These are phyloP conservation scores for Empidonax traillii DNA, from an alignment of 2,113 vertebrate genomes.

Conservation along the genomic window DNA sequence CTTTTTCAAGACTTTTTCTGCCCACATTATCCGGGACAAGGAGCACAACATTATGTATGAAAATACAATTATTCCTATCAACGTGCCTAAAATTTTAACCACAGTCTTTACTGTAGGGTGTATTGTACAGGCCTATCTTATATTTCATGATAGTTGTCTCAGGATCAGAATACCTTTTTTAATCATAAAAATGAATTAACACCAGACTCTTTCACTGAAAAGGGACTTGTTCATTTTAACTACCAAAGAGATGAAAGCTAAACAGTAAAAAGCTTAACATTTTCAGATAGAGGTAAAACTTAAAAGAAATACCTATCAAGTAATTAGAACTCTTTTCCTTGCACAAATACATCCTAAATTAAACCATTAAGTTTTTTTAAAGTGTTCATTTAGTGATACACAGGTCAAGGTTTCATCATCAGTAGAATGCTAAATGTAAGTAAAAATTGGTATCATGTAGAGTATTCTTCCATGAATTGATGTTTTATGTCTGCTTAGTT, in stretches of 20 bases:
- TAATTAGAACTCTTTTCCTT: slow-evolving; percentile 5
- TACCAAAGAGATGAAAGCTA: neutral
- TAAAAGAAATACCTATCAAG: slow-evolving; percentile 2
- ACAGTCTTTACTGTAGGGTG: neutral
- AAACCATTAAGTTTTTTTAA: neutral
- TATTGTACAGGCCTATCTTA: neutral
- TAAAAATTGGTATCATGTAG: neutral
- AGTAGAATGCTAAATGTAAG: neutral
- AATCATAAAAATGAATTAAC: slow-evolving; percentile 38
- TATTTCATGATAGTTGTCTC: slow-evolving; percentile 25
- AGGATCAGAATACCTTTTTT: slow-evolving; percentile 35
- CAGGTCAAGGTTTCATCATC: neutral
- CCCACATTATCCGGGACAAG: neutral
- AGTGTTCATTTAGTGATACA: neutral
- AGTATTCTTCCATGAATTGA: neutral
- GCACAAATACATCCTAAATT: slow-evolving; percentile 9
- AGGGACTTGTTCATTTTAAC: slow-evolving; percentile 4
- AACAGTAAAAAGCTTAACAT: neutral
- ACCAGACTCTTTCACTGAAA: neutral
- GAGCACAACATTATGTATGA: neutral
- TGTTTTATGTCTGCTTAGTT: neutral
- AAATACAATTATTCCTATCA: neutral
- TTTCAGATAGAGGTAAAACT: slow-evolving; percentile 34
- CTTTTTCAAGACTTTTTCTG: neutral
- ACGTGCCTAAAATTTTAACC: neutral